Evolutionary conservation across 2,113 vertebrate species (phyloP).

Genomic region (Corythaeola cristata): DNA sequence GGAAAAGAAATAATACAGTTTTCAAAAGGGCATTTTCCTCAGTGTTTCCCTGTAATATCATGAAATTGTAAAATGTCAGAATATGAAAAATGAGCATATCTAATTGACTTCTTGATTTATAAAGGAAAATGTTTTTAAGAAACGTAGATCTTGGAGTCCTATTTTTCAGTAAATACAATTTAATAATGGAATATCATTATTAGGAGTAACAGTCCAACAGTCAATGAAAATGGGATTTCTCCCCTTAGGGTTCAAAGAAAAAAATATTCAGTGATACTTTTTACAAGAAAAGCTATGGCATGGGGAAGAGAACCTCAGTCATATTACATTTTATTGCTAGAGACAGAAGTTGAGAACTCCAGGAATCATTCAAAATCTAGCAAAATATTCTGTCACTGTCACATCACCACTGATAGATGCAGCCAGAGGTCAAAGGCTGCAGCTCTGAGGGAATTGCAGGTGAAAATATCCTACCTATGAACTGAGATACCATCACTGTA

Average conservation of each 20-base stretch:
- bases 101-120: neutral
- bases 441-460: slow-evolving; percentile 74
- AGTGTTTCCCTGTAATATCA: neutral
- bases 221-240: neutral
- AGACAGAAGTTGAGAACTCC: slow-evolving; percentile 68
- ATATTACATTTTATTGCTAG: slow-evolving; percentile 52
- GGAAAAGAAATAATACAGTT: neutral
- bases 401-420: slow-evolving; percentile 83
- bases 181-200: neutral
- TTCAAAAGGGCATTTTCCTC: neutral
- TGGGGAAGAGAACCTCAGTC: neutral
- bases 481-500: slow-evolving; percentile 41
- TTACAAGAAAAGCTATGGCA: neutral
- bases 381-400: slow-evolving; percentile 79
- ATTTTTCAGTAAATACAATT: slow-evolving; percentile 7
- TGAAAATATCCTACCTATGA: slow-evolving; percentile 59
- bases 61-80: neutral
- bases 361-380: slow-evolving; percentile 71
- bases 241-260: neutral
- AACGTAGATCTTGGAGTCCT: neutral
- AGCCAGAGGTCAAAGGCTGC: slow-evolving; percentile 82
- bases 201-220: neutral
- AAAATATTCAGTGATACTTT: neutral
- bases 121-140: neutral
- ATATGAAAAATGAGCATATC: neutral